phyloP scores from a whole-genome alignment of 2,113 vertebrate species.

The Rhinolophus ferrumequinum region DNA sequence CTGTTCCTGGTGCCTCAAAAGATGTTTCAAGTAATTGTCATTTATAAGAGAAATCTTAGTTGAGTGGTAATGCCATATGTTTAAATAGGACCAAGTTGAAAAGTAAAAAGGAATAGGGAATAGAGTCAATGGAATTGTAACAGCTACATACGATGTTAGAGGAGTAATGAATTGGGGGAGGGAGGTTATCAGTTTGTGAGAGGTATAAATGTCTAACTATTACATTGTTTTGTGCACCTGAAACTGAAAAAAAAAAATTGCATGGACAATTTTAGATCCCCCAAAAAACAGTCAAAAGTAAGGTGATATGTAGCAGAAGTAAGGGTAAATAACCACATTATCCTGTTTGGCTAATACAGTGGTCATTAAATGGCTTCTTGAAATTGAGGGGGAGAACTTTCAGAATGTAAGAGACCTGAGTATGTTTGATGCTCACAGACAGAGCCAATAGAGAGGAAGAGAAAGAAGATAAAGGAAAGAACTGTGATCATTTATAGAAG shows the following conservation, averaged over 20 bases:
- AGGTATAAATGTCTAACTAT: too few species aligned
- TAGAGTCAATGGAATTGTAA: too few species aligned
- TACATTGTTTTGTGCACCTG: too few species aligned
- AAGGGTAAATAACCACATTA: background rate
- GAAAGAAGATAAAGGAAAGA: background rate
- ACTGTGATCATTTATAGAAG: background rate
- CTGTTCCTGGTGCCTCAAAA: background rate
- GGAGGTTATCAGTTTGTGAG: too few species aligned
- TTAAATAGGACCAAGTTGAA: background rate
- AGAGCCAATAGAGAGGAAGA: background rate
- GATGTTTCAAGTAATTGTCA: background rate
- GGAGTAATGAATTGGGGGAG: too few species aligned
- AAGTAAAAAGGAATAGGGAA: background rate
- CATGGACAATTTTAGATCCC: too few species aligned
- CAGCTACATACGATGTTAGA: too few species aligned
- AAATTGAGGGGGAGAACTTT: background rate
- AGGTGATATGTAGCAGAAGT: background rate
- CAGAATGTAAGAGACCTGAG: background rate
- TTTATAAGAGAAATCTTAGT: background rate
- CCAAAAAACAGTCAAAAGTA: background rate
- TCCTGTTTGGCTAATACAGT: background rate
- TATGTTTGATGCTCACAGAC: background rate
- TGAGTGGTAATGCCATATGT: background rate
- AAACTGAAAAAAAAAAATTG: too few species aligned
- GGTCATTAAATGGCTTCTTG: background rate